Percentiles rank a stretch among this genome's conserved stretches.
Conservation (phyloP, 2,797 vertebrate genomes). For the Gouania willdenowi region DNA sequence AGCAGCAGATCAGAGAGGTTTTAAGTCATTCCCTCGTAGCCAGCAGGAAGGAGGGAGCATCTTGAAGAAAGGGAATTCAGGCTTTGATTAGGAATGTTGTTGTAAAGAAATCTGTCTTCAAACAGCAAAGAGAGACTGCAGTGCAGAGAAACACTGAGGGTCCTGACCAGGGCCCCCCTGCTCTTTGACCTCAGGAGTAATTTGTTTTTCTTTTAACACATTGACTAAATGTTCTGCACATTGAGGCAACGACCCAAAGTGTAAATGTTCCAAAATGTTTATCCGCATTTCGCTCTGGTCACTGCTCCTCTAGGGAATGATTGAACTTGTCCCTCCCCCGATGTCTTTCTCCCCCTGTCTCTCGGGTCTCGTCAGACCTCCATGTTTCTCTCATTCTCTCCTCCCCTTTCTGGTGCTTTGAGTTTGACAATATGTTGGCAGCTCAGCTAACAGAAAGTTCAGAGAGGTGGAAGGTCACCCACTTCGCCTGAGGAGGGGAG, state of each 20-base stretch:
- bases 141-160: conserved; percentile 57
- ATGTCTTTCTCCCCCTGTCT: conserved; percentile 32
- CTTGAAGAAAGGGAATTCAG: conserved; percentile 56
- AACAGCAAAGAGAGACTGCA: conserved; percentile 55
- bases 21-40: conserved; percentile 62
- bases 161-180: conserved; percentile 54
- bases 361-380: too few relatives aligned
- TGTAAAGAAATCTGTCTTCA: conserved; percentile 79
- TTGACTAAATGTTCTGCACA: conserved; percentile 61
- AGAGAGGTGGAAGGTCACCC: conserved; percentile 39
- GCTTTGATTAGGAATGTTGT: conserved; percentile 78
- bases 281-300: conserved; percentile 40
- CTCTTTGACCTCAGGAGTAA: conserved; percentile 61
- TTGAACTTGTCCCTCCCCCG: conserved; percentile 13
- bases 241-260: conserved; percentile 52
- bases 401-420: conserved; percentile 3
- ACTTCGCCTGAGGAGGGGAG: conserved; percentile 15
- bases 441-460: conserved; percentile 33
- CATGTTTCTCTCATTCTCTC: too few relatives aligned
- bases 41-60: conserved; percentile 34
- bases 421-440: conserved; percentile 45
- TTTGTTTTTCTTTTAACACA: conserved; percentile 72
- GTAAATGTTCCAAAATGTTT: conserved; percentile 62
- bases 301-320: conserved; percentile 40
- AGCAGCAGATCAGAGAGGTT: conserved; percentile 59